Evolutionary conservation across 2,888 invertebrate genomes (phyloP), one percentile per base, ranked within the genome.

Genomic region (Drosophila incognita): DNA sequence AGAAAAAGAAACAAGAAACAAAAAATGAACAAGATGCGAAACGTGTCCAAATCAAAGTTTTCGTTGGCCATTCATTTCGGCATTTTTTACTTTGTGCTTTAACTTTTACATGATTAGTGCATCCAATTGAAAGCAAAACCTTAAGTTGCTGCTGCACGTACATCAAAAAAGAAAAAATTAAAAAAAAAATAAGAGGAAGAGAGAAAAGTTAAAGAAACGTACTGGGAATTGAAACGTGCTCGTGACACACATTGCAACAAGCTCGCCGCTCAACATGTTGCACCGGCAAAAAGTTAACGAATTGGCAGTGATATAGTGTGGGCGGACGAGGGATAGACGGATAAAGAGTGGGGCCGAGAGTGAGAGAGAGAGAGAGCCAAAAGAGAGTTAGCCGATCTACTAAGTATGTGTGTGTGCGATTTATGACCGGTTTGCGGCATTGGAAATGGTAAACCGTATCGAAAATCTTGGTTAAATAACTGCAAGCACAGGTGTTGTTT

Each of bases 391-490:
- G 57, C 61, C 67, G 80, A 79, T 81, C 79, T 57, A 51, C 54
- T 58, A 54, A 38, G 38, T 56, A 48, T 53, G 40, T 60, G 15
- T 71, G 79, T 38, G 42, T 60, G 42, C 42, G 69, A 66, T 56
- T 63, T 58, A 63, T 62, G 60, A 84, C 84, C 88, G 89, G 84
- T 84, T 84, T 74, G 74, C 85, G 87, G 76, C 87, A 87, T 81
- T 83, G 79, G 72, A 81, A 83, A 71, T 76, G 74, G 86, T 76
- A 79, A 80, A 76, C 58, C 58, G 1, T 69, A 82, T 77, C 64
- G 57, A 61, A 67, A 77, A 83, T 74, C 64, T 74, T 74, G 67
- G 77, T 86, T 88, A 86, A 88, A 88, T 88, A 86, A 88, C 89
- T 82, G 77, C 77, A 81, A 83, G 71, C 89, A 83, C 89, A 81